Conservation (phyloP, 2,888 invertebrate species). For the Oligia latruncula region DNA sequence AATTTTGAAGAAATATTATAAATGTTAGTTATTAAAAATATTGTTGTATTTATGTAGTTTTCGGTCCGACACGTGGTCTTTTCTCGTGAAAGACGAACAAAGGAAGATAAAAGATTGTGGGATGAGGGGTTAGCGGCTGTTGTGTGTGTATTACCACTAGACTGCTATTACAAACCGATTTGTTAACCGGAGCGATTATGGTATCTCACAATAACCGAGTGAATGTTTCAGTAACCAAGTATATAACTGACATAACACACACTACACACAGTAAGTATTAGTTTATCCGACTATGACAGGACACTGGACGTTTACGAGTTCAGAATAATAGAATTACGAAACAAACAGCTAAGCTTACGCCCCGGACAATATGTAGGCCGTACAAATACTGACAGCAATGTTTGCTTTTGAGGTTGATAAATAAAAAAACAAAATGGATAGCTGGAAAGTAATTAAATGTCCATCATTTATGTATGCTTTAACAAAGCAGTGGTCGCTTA, state of each 20-base stretch:
- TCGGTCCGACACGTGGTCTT: background rate
- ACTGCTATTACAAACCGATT: background rate
- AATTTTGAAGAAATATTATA: background rate
- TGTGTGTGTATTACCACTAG: background rate
- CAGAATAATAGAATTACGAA: conserved; percentile 19
- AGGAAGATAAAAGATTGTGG: background rate
- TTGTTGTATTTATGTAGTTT: background rate
- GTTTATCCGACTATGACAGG: background rate
- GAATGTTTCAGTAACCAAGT: background rate
- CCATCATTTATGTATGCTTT: background rate
- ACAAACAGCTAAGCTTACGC: background rate
- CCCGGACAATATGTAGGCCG: conserved; percentile 12
- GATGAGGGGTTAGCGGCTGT: background rate
- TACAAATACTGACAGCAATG: conserved; percentile 4
- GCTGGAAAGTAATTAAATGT: conserved; percentile 22
- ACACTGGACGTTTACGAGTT: background rate
- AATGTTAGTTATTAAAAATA: background rate
- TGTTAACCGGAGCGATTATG: background rate
- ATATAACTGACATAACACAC: background rate
- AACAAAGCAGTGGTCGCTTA: background rate
- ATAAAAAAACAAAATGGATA: background rate
- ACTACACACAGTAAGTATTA: background rate
- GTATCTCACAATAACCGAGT: background rate
- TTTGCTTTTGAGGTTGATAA: conserved; percentile 12
- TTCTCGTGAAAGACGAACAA: background rate